phyloP scores from a whole-genome alignment of 2,888 invertebrate species.

The Drosophila merina region DNA sequence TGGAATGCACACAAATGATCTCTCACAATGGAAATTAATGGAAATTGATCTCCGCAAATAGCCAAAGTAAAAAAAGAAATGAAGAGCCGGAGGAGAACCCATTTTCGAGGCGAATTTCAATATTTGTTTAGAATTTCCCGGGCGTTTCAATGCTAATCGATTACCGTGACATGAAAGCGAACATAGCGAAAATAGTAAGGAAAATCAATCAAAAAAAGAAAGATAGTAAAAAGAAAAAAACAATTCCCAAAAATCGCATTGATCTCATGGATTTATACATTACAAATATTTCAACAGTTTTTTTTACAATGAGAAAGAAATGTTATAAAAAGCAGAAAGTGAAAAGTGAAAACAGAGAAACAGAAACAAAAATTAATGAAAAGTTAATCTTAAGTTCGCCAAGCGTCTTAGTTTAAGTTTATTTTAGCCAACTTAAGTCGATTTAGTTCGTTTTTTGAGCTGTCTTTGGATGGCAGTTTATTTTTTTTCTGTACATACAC shows the following conservation, averaged over 20 bases:
- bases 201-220: slow-evolving; percentile 53
- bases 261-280: slow-evolving; percentile 82
- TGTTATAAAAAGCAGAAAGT: slow-evolving; percentile 22
- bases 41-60: slow-evolving; percentile 75
- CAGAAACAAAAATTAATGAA: slow-evolving; percentile 46
- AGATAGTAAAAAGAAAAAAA: slow-evolving; percentile 81
- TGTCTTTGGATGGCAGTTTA: slow-evolving; percentile 14
- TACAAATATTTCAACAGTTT: slow-evolving; percentile 65
- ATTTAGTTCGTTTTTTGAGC: slow-evolving; percentile 26
- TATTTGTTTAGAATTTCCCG: slow-evolving; percentile 50
- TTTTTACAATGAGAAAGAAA: slow-evolving; percentile 69
- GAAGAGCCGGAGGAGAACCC: slow-evolving; percentile 37
- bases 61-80: slow-evolving; percentile 63
- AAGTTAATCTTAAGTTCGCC: slow-evolving; percentile 63
- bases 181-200: slow-evolving; percentile 45
- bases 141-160: slow-evolving; percentile 71
- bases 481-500: slow-evolving; percentile 21
- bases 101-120: slow-evolving; percentile 16
- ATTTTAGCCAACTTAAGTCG: slow-evolving; percentile 25
- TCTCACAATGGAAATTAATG: slow-evolving; percentile 46
- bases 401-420: slow-evolving; percentile 70
- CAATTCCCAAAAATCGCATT: slow-evolving; percentile 84
- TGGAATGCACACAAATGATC: slow-evolving; percentile 49
- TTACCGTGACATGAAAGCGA: slow-evolving; percentile 52
- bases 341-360: slow-evolving; percentile 35